Evolutionary conservation across 2,113 vertebrate genomes (phyloP), one percentile per base, ranked within the genome.

Genomic region (Petaurus breviceps): DNA sequence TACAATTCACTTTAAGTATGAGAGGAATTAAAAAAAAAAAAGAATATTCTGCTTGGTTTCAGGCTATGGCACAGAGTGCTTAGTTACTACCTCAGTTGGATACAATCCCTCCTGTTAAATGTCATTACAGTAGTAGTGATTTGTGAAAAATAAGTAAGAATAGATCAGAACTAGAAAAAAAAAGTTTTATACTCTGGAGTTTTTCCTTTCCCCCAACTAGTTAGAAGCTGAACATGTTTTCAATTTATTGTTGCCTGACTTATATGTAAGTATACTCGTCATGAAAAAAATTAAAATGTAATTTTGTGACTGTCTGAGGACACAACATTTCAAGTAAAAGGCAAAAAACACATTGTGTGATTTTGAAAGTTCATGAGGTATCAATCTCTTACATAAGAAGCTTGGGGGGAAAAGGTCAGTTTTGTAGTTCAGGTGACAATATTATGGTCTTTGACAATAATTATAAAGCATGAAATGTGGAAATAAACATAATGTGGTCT

Each of bases 111-210:
- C 37, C 19, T 52, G 89, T 7, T 49, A 95, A 53, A 50, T 49
- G 51, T 24, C 19, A n/a, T 16, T 92, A 7, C 1, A 89, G 51
- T 94, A 90, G 46, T 31, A 91, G 23, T 52, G 28, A 91, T 52
- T n/a, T 91, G 90, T 77, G 68, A 92, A 94, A 92, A 89, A n/a
- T 55, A 90, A 49, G 90, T 49, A 53, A 95, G 23, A 92, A 91
- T 6, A 31, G 0, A 0, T 93, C 57, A 51, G 31, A 94, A 92
- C 31, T 51, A 31, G 43, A 92, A 57, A 43, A 95, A 96, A 77
- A n/a, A 43, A 9, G 6, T 28, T 61, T 91, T 55, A 57, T 26
- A 91, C 10, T 55, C 90, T n/a, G n/a, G 43, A 91, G 51, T 22
- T 47, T 94, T 11, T 51, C 0, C 49, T 92, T 24, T 43, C 31